These are phyloP conservation scores for Pyrgilauda ruficollis DNA, from an alignment of 2,113 vertebrate genomes.

Conservation along the genomic window DNA sequence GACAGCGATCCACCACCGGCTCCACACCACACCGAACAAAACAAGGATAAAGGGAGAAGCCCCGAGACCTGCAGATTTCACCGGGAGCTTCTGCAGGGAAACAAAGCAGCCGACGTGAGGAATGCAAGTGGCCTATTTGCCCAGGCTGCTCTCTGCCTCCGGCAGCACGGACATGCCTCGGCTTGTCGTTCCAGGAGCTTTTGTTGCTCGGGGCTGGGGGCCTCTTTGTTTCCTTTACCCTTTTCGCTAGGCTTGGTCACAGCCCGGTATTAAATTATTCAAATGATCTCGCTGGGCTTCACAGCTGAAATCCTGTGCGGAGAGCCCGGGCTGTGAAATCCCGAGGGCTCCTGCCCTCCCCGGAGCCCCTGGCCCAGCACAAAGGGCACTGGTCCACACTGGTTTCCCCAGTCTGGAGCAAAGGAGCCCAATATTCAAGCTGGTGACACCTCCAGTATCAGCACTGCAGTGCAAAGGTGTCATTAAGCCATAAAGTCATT, in stretches of 20 bases:
- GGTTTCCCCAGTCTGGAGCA: rapidly evolving
- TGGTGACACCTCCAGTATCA: background rate
- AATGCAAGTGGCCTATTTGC: constrained; percentile 52
- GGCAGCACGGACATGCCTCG: constrained; percentile 28
- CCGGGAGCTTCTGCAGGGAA: constrained; percentile 13
- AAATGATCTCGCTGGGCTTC: constrained; percentile 1
- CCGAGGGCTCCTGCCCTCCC: background rate
- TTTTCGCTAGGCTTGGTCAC: constrained; percentile 44
- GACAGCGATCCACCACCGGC: background rate
- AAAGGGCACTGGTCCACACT: background rate
- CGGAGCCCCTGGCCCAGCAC: rapidly evolving
- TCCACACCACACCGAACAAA: background rate
- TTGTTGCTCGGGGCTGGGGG: constrained; percentile 59
- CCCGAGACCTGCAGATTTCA: constrained; percentile 17
- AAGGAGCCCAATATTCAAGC: background rate
- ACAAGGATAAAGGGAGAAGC: constrained; percentile 10
- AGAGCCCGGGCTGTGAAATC: background rate
- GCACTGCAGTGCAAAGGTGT: background rate
- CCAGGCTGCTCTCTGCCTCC: constrained; percentile 15
- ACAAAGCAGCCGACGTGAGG: constrained; percentile 62
- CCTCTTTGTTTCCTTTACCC: constrained; percentile 61
- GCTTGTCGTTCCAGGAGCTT: constrained; percentile 50
- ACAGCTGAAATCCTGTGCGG: background rate
- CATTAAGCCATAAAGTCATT: background rate
- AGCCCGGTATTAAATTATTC: constrained; percentile 60